phyloP scores from a whole-genome alignment of 1,140 invertebrate species.

The Pogonomyrmex californicus region DNA sequence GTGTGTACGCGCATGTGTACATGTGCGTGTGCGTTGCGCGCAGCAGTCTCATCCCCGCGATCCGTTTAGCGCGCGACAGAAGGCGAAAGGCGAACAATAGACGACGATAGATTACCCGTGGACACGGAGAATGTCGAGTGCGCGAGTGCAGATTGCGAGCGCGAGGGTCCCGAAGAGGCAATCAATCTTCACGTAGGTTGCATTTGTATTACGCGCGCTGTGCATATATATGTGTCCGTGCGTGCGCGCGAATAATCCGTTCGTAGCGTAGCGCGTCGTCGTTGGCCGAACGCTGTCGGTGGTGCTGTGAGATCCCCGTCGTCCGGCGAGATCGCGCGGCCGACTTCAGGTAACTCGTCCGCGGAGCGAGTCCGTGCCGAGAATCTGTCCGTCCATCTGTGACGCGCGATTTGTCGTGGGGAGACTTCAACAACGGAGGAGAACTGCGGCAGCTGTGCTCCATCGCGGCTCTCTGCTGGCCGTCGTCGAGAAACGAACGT shows the following conservation, averaged over 20 bases:
- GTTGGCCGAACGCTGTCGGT: neutral
- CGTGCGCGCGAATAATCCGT: too few relatives aligned
- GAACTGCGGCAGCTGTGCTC: neutral
- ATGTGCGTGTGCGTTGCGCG: too few relatives aligned
- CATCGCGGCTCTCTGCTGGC: neutral
- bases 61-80: neutral
- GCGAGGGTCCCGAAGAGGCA: neutral
- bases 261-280: neutral
- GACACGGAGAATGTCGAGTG: constrained; percentile 3
- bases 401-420: neutral
- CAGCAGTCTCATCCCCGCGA: neutral
- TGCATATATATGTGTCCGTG: neutral
- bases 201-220: neutral
- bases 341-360: neutral
- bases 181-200: neutral
- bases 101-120: neutral
- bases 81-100: neutral
- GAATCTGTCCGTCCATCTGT: neutral
- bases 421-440: neutral
- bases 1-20: too few relatives aligned
- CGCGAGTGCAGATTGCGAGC: constrained; percentile 1
- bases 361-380: neutral
- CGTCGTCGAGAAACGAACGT: neutral
- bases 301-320: neutral
- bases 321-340: neutral